Evolutionary conservation across 2,113 vertebrate genomes (phyloP), one percentile per base, ranked within the genome.

Genomic region (Aepyceros melampus): DNA sequence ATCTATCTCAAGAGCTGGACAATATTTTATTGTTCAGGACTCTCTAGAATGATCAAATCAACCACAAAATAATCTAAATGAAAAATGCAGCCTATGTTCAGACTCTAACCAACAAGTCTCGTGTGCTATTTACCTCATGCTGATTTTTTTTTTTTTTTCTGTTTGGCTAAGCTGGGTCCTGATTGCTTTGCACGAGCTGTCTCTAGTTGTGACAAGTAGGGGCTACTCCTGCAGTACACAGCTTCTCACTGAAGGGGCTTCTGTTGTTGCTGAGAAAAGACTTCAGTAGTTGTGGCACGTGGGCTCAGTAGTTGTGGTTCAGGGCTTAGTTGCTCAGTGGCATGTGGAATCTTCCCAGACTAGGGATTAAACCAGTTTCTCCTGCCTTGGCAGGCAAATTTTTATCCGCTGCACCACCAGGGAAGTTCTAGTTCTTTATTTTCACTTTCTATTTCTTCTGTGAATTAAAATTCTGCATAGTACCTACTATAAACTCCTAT

Each of bases 31-130:
- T 31, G 12, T 0, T 0, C 31, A 64, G 15, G 3, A n/a, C 15
- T 16, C 31, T 64, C 7, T 64, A 64, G n/a, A n/a, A 64, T 64
- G 3, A 64, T 64, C 29, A 64, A 64, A 64, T 64, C 31, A 98
- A 97, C 85, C 97, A 95, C 45, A 36, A 40, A 98, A 98, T 67
- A 90, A 87, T 91, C 91, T 89, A 97, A 96, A 96, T 90, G 83
- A 98, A 64, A 98, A 97, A 96, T 11, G 74, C 0, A 36, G 33
- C 2, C 33, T 15, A n/a, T 58, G 96, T 67, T 36, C 64, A 67
- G 33, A 67, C 15, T 64, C 62, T 67, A 14, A 62, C 55, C 47
- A 9, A 51, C 47, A 81, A 97, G 51, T 33, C 33, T 13, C 1
- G 29, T 33, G 47, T 92, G 56, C 2, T 83, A 95, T 79, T 96